Evolutionary conservation across 2,113 vertebrate species (phyloP), one percentile per base, ranked within the genome.

Genomic region (Nerophis ophidion): DNA sequence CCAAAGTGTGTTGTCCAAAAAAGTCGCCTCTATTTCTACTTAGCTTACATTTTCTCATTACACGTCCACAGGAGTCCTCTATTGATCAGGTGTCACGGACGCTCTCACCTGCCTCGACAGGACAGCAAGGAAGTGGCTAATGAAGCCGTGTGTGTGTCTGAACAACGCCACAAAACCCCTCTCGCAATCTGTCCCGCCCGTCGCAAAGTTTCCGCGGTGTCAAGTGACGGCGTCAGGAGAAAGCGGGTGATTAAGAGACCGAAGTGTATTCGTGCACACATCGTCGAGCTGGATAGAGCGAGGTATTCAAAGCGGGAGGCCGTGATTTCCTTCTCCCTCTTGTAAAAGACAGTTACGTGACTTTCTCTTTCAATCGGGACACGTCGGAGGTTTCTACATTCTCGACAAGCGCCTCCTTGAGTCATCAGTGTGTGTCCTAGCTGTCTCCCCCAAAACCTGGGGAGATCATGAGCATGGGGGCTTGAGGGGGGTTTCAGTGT

Each of bases 391-490:
- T 26, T 57, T 26, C 56, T 33, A 7, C 54, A 47, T 71, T 73
- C 63, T 60, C 51, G 68, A 36, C 17, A 36, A 65, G 33, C 59
- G 51, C 61, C 65, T 49, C 36, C 65, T 63, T 70, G 79, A 82
- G 69, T 80, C 76, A 83, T 86, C 71, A 45, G 72, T 82, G 74
- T 84, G 70, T 80, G 79, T 75, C 80, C 64, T 12, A 65, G 68
- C 8, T 74, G 58, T 71, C 50, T 76, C 52, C 63, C 74, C 75
- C 63, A 61, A 8, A 42, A 72, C 79, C 70, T 77, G 46, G 14
- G 63, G 56, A 78, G 72, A 84, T 87, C 84, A 87, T 75, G 82
- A 84, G 74, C 72, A 10, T n/a, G 63, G 84, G 77, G 80, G 71
- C 68, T 80, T 38, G 7, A 75, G 79, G 79, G 79, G 72, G 19